Base-by-base conservation (phyloP, 2,888 invertebrate genomes). In the Pheosia gnoma region DNA sequence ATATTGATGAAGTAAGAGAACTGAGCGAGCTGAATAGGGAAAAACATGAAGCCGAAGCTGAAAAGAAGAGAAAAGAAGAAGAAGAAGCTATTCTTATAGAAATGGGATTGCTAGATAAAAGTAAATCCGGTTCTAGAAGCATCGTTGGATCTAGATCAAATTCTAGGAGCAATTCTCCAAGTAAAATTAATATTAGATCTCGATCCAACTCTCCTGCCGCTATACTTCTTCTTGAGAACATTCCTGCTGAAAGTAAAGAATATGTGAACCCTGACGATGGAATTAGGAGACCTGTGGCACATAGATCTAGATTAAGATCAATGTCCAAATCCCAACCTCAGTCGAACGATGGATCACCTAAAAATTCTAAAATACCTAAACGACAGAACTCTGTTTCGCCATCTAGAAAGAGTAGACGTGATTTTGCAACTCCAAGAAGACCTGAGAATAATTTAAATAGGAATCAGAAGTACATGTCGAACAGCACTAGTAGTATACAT, bases 21-120 rank as follows among this genome's bases (percentile, higher is more conserved):
- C 63, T 92, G 6, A 94, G 94, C 65, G 92, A 94, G 68, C 70
- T 94, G 7, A 94, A 94, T 67, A 89, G 92, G 84, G 94, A 94
- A 73, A 90, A 87, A 60, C 87, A 94, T 57, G 91, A 91, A 81
- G 91, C 90, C 8, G 89, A 93, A 73, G 91, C 91, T 55, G 93
- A 94, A 58, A 81, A 75, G 58, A 91, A 82, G 64, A 89, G 85
- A 74, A 75, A 78, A 71, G 90, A 91, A 72, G 94, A 94, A 84
- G 94, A 94, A 81, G 87, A 90, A 70, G 93, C 92, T 8, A 75
- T 94, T 8, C 76, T 94, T 0, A 89, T 84, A 81, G 94, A 94
- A 82, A 91, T 94, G 91, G 94, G 91, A 4, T 69, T 93, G 11
- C 66, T 91, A 56, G 91, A 93, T 58, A 89, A 87, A 54, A 74